Conservation (phyloP, 2,888 invertebrate species). For the Carabus problematicus region DNA sequence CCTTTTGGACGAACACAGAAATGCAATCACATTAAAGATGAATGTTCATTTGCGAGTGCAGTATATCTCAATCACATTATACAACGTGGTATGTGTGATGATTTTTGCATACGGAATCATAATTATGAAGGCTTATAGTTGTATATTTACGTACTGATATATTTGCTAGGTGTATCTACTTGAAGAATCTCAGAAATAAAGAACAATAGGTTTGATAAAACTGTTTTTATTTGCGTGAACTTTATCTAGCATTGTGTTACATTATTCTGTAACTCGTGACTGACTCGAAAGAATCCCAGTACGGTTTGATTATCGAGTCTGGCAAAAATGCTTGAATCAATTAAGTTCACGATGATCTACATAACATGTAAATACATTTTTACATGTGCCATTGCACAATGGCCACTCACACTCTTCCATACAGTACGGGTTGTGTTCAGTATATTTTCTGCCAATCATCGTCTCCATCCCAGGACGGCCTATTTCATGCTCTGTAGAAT, state of each 20-base stretch:
- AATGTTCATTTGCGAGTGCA: too few species aligned
- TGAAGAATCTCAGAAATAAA: neutral
- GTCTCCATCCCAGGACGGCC: constrained; percentile 30
- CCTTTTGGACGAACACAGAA: too few species aligned
- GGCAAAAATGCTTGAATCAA: constrained; percentile 41
- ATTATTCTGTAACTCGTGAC: neutral
- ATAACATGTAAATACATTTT: constrained; percentile 42
- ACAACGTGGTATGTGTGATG: too few species aligned
- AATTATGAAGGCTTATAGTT: too few species aligned
- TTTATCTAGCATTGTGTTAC: neutral
- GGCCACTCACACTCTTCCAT: neutral
- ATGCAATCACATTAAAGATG: too few species aligned
- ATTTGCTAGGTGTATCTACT: too few species aligned
- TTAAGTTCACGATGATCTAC: constrained; percentile 37
- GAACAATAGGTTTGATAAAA: neutral
- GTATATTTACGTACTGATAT: too few species aligned
- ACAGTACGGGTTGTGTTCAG: constrained; percentile 19
- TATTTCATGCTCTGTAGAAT: constrained; percentile 36
- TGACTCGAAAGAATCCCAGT: neutral
- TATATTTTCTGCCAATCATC: constrained; percentile 39
- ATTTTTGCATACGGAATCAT: too few species aligned
- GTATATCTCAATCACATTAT: too few species aligned
- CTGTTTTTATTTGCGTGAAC: neutral
- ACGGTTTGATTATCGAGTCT: constrained; percentile 34
- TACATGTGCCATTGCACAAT: constrained; percentile 30